Base-by-base conservation (phyloP, 53 echinoderm and acorn worm genomes). In the Echinometra lucunter region DNA sequence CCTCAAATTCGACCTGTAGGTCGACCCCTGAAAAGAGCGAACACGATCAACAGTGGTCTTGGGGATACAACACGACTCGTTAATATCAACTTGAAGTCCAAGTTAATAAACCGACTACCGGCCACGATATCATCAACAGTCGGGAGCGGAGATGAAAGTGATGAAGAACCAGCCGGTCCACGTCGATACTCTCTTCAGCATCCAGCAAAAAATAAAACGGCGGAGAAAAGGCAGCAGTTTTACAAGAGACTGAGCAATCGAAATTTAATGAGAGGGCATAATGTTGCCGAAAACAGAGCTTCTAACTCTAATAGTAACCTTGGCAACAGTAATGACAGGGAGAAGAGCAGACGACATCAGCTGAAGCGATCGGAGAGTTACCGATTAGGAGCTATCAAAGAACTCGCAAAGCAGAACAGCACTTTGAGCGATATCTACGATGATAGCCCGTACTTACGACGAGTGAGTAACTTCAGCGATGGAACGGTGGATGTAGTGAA, bases 351-450 rank as follows among this genome's bases (percentile, higher is more conserved):
- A 44, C 38, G 44, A 5, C 82, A 35, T 18, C 82, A 27, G 3
- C 16, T 83, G 12, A 57, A 25, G 23, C 94, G 85, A 63, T 37
- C 82, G 28, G 56, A 82, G 25, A 94, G 83, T 82, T 94, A 66
- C 23, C 83, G 94, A 2, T 27, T 94, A n/a, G 27, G 82, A 28
- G 82, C 94, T 13, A 57, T 94, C 25, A 25, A 94, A 40, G 94
- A 82, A 60, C 94, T 83, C 82, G 94, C 87, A 7, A 82, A 66
- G 82, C 23, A 94, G 28, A 85, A 85, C 38, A 82, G 58, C 44
- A 25, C 94, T 15, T 37, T 83, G 37, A 82, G 94, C 45, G 94
- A 94, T 15, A 82, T 83, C 23, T 94, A 83, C 66, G 66, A 85
- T 85, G 44, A 82, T 27, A 82, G 94, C 25, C 4, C 66, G n/a